phyloP scores from a whole-genome alignment of 2,797 vertebrate species.

The Jordanella pulchra region DNA sequence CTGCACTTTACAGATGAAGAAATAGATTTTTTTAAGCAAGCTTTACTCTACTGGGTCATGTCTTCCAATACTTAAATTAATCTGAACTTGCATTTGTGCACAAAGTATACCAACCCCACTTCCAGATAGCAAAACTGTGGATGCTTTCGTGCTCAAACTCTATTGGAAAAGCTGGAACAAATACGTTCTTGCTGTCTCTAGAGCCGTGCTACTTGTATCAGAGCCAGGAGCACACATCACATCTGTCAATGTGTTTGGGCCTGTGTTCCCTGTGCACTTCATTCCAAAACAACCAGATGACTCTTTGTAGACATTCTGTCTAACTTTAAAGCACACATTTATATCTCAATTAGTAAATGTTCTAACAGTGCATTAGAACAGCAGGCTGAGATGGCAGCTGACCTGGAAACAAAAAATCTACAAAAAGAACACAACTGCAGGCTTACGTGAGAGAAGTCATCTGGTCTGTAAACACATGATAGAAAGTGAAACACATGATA shows the following conservation, averaged over 20 bases:
- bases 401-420: conserved; percentile 61
- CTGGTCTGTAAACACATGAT: conserved; percentile 42
- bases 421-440: conserved; percentile 20
- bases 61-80: conserved; percentile 4
- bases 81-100: conserved; percentile 13
- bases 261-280: conserved; percentile 27
- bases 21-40: conserved; percentile 12
- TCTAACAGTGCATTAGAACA: conserved; percentile 50
- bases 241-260: conserved; percentile 63
- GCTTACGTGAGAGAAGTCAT: conserved; percentile 55
- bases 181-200: conserved; percentile 25
- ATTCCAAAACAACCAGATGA: conserved; percentile 67
- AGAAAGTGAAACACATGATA: conserved; percentile 45
- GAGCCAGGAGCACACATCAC: conserved; percentile 62
- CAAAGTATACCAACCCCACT: conserved; percentile 3
- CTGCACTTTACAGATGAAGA: conserved; percentile 23
- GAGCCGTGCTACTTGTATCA: conserved; percentile 49
- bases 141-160: conserved; percentile 17
- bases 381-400: conserved; percentile 54
- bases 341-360: conserved; percentile 58
- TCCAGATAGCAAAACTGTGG: conserved; percentile 14
- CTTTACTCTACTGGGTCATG: not conserved
- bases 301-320: conserved; percentile 30
- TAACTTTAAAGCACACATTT: conserved; percentile 47
- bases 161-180: conserved; percentile 43